These are phyloP conservation scores for rat (Rattus norvegicus) DNA, from an alignment of 2,113 vertebrate genomes.

Conservation along the genomic window DNA sequence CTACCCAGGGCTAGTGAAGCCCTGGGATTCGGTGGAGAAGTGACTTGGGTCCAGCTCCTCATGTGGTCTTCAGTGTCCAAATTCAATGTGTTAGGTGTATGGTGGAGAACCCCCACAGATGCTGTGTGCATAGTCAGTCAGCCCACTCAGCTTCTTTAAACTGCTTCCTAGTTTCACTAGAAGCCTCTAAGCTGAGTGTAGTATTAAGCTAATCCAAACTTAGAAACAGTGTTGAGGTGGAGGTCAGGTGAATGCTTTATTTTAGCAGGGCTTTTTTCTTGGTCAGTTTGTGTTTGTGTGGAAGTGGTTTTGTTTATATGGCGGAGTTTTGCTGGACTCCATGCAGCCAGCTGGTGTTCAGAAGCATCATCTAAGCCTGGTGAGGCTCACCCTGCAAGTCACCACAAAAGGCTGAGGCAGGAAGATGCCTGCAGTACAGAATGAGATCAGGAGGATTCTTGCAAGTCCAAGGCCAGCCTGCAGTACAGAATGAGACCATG, in stretches of 20 bases:
- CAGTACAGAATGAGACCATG: neutral
- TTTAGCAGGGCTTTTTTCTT: neutral
- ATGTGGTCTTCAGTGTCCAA: neutral
- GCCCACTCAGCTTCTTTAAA: constrained; percentile 8
- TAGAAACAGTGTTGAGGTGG: constrained; percentile 25
- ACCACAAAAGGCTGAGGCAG: neutral
- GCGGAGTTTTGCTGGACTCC: neutral
- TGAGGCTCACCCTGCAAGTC: neutral
- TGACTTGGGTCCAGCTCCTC: neutral
- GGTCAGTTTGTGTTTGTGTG: neutral
- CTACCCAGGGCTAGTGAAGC: neutral
- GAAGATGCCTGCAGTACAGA: neutral
- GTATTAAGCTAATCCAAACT: neutral
- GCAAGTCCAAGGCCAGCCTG: no score
- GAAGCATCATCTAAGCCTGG: neutral
- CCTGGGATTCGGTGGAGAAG: neutral
- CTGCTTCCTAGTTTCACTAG: neutral
- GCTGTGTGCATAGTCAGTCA: neutral
- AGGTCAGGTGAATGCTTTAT: neutral
- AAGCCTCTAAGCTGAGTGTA: constrained; percentile 32
- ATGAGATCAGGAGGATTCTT: no score
- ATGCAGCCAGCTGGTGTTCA: neutral
- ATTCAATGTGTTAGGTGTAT: constrained; percentile 30
- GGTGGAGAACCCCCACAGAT: neutral
- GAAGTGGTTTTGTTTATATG: constrained; percentile 23